Percentiles rank a stretch among this genome's conserved stretches.
phyloP scores from a whole-genome alignment of 2,797 vertebrate species.

The Dendrocincla fuliginosa region DNA sequence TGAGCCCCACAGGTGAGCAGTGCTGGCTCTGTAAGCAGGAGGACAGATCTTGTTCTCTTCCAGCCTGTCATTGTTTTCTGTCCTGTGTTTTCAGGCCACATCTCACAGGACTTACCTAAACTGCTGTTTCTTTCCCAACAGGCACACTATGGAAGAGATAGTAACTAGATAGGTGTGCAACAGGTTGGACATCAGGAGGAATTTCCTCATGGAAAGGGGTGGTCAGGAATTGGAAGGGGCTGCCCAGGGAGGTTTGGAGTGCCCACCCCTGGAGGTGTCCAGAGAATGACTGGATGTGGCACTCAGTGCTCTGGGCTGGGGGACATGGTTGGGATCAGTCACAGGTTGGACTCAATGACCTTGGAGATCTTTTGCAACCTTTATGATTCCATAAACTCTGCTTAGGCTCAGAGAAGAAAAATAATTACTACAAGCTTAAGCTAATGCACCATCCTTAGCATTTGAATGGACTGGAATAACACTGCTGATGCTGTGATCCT shows the following conservation, averaged over 20 bases:
- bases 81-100: rapidly evolving
- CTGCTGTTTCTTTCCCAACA: rapidly evolving
- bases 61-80: neutral
- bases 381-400: neutral
- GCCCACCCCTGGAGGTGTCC: neutral
- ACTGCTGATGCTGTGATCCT: neutral
- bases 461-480: neutral
- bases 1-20: neutral
- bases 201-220: neutral
- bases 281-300: rapidly evolving
- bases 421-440: neutral
- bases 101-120: neutral
- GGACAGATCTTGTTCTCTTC: neutral
- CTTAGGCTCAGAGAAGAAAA: neutral
- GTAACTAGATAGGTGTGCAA: rapidly evolving
- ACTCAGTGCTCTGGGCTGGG: neutral
- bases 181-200: neutral
- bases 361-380: neutral
- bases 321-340: neutral
- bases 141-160: neutral
- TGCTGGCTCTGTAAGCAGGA: too few species aligned
- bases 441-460: neutral
- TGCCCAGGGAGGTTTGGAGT: neutral
- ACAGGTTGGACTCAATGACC: neutral
- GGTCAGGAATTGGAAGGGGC: neutral